A percentile compares a stretch with the other conserved stretches of the same genome.
Conservation (phyloP, 2,888 invertebrate genomes). For the Halictus quadricinctus region DNA sequence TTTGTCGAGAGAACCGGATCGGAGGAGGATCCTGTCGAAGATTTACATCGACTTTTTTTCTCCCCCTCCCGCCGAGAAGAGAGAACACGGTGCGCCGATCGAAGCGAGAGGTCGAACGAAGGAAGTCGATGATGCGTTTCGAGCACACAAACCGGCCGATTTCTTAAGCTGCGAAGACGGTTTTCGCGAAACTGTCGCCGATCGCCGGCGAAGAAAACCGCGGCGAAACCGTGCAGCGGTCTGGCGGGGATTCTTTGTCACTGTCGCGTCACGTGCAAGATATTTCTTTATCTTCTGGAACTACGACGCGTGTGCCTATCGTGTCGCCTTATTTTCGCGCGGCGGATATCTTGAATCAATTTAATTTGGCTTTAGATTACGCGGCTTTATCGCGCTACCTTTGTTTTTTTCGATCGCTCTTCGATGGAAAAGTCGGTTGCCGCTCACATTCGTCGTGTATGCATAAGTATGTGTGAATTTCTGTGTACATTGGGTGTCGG, state of each 20-base stretch:
- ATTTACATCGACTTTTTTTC: slow-evolving; percentile 17
- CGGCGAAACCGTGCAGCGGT: slow-evolving; percentile 6
- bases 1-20: neutral
- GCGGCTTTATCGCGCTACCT: slow-evolving; percentile 37
- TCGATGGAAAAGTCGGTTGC: neutral
- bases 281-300: slow-evolving; percentile 48
- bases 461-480: neutral
- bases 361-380: slow-evolving; percentile 61
- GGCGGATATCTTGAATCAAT: slow-evolving; percentile 57
- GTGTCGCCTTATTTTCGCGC: slow-evolving; percentile 42
- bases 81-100: neutral
- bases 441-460: neutral
- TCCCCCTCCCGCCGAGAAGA: neutral
- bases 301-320: slow-evolving; percentile 23
- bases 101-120: slow-evolving; percentile 11
- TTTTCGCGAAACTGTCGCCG: slow-evolving; percentile 46
- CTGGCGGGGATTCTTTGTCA: slow-evolving; percentile 52
- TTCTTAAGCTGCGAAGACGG: slow-evolving; percentile 16
- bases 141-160: neutral
- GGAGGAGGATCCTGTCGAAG: neutral
- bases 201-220: neutral
- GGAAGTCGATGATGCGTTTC: neutral
- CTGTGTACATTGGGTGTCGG: neutral
- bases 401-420: slow-evolving; percentile 36
- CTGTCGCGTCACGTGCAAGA: slow-evolving; percentile 55